Evolutionary conservation across 2,797 vertebrate genomes (phyloP).

Genomic region (Tolypeutes matacus): DNA sequence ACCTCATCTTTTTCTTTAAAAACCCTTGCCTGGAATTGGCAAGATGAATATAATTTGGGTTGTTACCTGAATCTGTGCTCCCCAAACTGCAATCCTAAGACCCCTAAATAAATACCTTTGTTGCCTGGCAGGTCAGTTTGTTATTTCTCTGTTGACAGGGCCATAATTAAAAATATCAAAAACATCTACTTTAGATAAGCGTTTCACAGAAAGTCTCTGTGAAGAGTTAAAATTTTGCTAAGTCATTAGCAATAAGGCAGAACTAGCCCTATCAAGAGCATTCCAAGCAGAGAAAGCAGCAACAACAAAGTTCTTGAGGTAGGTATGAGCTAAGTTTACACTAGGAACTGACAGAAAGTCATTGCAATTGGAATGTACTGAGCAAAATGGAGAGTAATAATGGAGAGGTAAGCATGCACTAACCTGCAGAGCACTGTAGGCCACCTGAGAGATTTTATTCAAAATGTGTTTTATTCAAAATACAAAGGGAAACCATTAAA

Average conservation of each 20-base stretch:
- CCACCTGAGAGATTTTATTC: background rate
- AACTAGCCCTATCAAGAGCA: conserved; percentile 5
- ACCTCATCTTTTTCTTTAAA: too few relatives aligned
- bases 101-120: too few relatives aligned
- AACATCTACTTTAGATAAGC: background rate
- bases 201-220: background rate
- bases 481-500: background rate
- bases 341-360: background rate
- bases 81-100: too few relatives aligned
- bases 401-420: background rate
- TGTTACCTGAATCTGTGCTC: too few relatives aligned
- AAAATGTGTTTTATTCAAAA: background rate
- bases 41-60: too few relatives aligned
- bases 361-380: too few relatives aligned
- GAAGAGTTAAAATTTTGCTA: conserved; percentile 34
- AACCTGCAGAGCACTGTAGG: background rate
- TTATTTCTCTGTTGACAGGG: too few relatives aligned
- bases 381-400: background rate
- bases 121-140: too few relatives aligned
- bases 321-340: background rate
- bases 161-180: background rate
- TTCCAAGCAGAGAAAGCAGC: background rate
- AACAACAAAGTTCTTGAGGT: background rate
- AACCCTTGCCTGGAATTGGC: too few relatives aligned
- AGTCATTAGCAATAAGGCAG: background rate